Evolutionary conservation across 2,113 vertebrate species (phyloP).

Genomic region (Aramus guarauna): DNA sequence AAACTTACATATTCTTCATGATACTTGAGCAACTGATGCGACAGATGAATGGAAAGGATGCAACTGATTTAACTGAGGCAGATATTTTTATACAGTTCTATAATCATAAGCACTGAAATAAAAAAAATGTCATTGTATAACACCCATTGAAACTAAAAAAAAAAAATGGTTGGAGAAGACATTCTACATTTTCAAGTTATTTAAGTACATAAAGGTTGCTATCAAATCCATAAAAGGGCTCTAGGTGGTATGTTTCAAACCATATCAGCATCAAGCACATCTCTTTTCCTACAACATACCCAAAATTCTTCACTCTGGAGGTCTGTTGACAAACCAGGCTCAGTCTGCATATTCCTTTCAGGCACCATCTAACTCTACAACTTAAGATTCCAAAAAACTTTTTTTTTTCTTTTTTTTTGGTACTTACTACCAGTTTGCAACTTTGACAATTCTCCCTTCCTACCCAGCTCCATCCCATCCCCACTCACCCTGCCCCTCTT

Average conservation of each 20-base stretch:
- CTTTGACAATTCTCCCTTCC: not conserved
- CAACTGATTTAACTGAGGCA: not conserved
- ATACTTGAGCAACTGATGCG: not conserved
- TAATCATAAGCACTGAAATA: not conserved
- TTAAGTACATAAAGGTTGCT: not conserved
- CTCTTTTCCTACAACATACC: not conserved
- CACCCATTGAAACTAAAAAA: not conserved
- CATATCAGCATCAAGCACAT: not conserved
- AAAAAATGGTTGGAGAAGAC: not conserved
- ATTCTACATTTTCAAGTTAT: not conserved
- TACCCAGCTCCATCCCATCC: not conserved
- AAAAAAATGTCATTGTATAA: not conserved
- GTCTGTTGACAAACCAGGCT: not conserved
- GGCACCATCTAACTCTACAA: not conserved
- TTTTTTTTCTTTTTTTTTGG: not conserved
- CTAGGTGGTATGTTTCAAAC: not conserved
- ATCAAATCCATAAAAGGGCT: not conserved
- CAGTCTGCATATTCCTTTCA: not conserved
- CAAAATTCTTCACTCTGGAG: not conserved
- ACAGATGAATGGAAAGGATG: not conserved
- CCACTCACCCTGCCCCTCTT: not conserved
- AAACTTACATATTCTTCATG: not conserved
- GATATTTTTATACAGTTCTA: not conserved
- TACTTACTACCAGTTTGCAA: not conserved
- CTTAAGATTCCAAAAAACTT: fast-evolving